phyloP scores from a whole-genome alignment of 2,113 vertebrate genomes.

The Sterna hirundo region DNA sequence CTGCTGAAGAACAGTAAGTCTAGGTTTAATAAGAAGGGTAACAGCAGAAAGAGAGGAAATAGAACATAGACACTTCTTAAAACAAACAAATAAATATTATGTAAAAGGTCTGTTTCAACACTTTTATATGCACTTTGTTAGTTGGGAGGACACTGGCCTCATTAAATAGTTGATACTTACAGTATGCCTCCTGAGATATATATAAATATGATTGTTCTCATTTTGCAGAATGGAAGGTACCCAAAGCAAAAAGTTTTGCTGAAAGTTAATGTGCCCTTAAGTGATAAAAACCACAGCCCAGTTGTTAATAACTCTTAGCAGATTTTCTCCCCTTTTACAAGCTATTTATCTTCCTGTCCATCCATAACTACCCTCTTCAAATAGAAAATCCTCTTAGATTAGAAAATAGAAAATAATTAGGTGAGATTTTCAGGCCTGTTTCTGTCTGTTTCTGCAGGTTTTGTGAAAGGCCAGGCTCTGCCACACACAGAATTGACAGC shows the following conservation, averaged over 20 bases:
- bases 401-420: neutral
- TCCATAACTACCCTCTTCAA: neutral
- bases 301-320: neutral
- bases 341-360: neutral
- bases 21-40: neutral
- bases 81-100: neutral
- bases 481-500: rapidly evolving
- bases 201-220: neutral
- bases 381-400: neutral
- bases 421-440: neutral
- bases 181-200: neutral
- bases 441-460: neutral
- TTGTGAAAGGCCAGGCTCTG: neutral
- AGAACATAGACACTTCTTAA: neutral
- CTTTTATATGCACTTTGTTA: neutral
- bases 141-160: neutral
- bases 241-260: neutral
- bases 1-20: neutral
- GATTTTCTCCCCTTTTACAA: neutral
- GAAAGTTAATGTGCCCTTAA: neutral
- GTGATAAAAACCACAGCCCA: neutral
- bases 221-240: neutral
- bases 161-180: neutral
- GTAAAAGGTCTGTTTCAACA: neutral
- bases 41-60: neutral